A percentile compares a stretch with the other conserved stretches of the same genome.
Evolutionary conservation across 2,797 vertebrate species (phyloP).

Genomic region (Melanotaenia maccullochi): DNA sequence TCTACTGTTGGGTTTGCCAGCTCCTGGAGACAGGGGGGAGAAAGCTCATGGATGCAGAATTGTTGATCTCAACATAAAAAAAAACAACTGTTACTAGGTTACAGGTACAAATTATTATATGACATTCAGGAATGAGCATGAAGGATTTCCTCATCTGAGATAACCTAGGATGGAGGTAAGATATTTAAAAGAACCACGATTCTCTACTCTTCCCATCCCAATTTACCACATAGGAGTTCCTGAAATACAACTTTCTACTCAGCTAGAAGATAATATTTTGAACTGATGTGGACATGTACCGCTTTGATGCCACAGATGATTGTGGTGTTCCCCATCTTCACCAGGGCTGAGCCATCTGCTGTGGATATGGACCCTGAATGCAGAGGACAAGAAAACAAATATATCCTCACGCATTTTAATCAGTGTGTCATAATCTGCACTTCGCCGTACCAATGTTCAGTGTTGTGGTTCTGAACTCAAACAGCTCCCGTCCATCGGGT

Average conservation of each 20-base stretch:
- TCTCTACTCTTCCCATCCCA: not conserved
- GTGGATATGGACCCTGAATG: constrained; percentile 93
- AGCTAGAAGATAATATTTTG: not conserved
- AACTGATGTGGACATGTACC: constrained; percentile 56
- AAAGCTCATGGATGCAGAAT: not conserved
- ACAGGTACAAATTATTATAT: not conserved
- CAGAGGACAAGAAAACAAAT: not conserved
- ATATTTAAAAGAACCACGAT: not conserved
- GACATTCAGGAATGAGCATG: too few relatives aligned
- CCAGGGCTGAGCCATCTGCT: constrained; percentile 94
- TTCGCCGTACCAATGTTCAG: constrained; percentile 90
- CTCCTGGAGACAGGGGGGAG: constrained; percentile 80
- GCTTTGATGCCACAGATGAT: constrained; percentile 96
- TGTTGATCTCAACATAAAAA: not conserved
- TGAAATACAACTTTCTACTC: not conserved
- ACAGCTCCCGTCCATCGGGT: constrained; percentile 93
- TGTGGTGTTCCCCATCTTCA: constrained; percentile 95
- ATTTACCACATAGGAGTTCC: not conserved
- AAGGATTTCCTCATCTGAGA: not conserved
- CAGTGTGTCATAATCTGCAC: too few relatives aligned
- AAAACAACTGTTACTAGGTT: not conserved
- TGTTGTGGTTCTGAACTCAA: constrained; percentile 94
- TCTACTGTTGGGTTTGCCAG: constrained; percentile 88
- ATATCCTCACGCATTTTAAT: not conserved
- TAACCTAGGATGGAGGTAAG: not conserved